A percentile compares a stretch with the other conserved stretches of the same genome.
Conservation (phyloP, 2,113 vertebrate species). For the Lepidothrix coronata region DNA sequence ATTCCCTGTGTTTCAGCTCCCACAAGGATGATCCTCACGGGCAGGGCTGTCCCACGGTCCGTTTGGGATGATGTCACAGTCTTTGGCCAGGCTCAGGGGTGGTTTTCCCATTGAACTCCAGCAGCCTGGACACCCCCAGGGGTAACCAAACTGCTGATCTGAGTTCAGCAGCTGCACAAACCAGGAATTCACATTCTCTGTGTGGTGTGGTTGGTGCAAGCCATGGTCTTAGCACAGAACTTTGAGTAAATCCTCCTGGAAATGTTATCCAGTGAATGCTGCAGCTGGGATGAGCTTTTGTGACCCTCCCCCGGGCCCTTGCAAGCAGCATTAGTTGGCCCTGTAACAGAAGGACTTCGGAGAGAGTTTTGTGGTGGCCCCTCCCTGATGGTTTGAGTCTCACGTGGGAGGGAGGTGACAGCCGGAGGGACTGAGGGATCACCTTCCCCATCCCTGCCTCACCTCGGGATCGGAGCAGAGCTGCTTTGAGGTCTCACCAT, state of each 20-base stretch:
- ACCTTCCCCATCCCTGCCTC: not conserved
- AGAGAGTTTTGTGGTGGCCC: not conserved
- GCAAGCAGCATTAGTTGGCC: not conserved
- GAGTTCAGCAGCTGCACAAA: accelerated
- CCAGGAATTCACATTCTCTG: not conserved
- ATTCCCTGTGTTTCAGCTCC: not conserved
- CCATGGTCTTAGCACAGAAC: not conserved
- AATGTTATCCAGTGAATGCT: not conserved
- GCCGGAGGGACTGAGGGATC: not conserved
- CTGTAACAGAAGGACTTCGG: not conserved
- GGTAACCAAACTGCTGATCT: too few relatives aligned
- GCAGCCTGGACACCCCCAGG: not conserved
- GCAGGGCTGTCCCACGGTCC: not conserved
- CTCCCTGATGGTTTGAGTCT: not conserved
- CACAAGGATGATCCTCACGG: accelerated
- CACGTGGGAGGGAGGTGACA: not conserved
- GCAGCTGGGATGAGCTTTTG: not conserved
- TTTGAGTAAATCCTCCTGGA: not conserved
- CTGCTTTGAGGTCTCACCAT: not conserved
- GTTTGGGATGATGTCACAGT: not conserved
- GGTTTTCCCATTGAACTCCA: not conserved
- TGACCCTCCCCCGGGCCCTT: not conserved
- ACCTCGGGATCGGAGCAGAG: not conserved
- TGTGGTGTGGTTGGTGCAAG: not conserved
- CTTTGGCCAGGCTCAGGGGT: not conserved